Conservation (phyloP, 1,140 invertebrate species). For the Drosophila subobscura region DNA sequence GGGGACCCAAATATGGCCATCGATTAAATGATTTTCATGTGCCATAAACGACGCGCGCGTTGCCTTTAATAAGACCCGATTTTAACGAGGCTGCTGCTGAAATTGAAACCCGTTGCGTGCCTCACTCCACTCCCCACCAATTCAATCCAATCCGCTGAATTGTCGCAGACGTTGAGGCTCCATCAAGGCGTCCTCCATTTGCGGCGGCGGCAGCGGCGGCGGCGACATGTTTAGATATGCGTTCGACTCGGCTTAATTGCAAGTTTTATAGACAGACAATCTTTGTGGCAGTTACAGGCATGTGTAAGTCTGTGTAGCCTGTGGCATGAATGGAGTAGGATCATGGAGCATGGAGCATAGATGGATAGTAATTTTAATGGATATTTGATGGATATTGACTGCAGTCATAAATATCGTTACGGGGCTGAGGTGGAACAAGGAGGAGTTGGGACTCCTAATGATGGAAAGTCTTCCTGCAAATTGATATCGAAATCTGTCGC, state of each 20-base stretch:
- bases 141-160: slow-evolving; percentile 48
- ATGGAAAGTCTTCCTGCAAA: slow-evolving; percentile 41
- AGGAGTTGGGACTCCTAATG: slow-evolving; percentile 44
- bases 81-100: slow-evolving; percentile 74
- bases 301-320: neutral
- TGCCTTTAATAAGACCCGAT: slow-evolving; percentile 69
- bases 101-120: slow-evolving; percentile 43
- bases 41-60: slow-evolving; percentile 76
- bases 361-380: slow-evolving; percentile 61
- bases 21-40: slow-evolving; percentile 81
- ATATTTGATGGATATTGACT: slow-evolving; percentile 65
- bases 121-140: neutral
- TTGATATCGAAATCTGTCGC: slow-evolving; percentile 28
- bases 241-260: slow-evolving; percentile 73
- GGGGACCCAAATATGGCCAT: slow-evolving; percentile 71
- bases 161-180: slow-evolving; percentile 70
- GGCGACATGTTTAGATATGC: slow-evolving; percentile 70
- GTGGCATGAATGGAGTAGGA: slow-evolving; percentile 13
- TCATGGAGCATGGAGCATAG: slow-evolving; percentile 30
- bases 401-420: slow-evolving; percentile 60
- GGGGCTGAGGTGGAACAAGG: neutral
- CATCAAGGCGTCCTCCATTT: slow-evolving; percentile 13
- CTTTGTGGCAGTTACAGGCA: slow-evolving; percentile 39
- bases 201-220: neutral
- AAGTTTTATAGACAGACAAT: slow-evolving; percentile 70